Evolutionary conservation across 2,113 vertebrate genomes (phyloP).

Genomic region (Pantherophis guttatus): DNA sequence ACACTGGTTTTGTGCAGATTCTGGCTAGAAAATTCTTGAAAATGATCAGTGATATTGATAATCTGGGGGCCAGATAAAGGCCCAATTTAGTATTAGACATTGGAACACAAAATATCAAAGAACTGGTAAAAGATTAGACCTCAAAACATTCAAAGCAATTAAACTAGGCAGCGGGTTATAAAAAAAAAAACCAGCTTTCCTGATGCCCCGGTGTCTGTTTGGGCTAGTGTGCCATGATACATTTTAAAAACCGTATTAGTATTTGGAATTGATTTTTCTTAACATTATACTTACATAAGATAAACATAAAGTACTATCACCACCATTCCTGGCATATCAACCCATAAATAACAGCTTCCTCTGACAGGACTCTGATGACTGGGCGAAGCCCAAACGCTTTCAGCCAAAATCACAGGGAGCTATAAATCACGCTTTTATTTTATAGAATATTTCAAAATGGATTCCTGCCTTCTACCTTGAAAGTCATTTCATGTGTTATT

Average conservation of each 20-base stretch:
- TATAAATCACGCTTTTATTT: slow-evolving; percentile 85
- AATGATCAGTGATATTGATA: background rate
- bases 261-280: slow-evolving; percentile 69
- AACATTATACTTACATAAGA: slow-evolving; percentile 77
- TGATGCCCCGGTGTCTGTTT: slow-evolving; percentile 14
- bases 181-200: background rate
- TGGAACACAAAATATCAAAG: slow-evolving; percentile 21
- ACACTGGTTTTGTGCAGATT: background rate
- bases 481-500: slow-evolving; percentile 85
- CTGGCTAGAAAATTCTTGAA: background rate
- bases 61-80: background rate
- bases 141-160: background rate
- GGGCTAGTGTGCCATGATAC: slow-evolving; percentile 30
- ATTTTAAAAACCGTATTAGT: slow-evolving; percentile 57
- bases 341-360: slow-evolving; percentile 82
- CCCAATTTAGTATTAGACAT: slow-evolving; percentile 1
- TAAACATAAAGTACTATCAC: slow-evolving; percentile 80
- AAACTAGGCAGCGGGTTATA: background rate
- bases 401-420: slow-evolving; percentile 82
- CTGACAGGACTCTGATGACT: slow-evolving; percentile 83
- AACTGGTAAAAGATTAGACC: slow-evolving; percentile 36
- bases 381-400: slow-evolving; percentile 81
- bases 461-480: slow-evolving; percentile 83
- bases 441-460: slow-evolving; percentile 84
- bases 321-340: slow-evolving; percentile 69